Percentiles rank a stretch among this genome's conserved stretches.
phyloP scores from a whole-genome alignment of 2,888 invertebrate genomes.

The Psylliodes chrysocephalus region DNA sequence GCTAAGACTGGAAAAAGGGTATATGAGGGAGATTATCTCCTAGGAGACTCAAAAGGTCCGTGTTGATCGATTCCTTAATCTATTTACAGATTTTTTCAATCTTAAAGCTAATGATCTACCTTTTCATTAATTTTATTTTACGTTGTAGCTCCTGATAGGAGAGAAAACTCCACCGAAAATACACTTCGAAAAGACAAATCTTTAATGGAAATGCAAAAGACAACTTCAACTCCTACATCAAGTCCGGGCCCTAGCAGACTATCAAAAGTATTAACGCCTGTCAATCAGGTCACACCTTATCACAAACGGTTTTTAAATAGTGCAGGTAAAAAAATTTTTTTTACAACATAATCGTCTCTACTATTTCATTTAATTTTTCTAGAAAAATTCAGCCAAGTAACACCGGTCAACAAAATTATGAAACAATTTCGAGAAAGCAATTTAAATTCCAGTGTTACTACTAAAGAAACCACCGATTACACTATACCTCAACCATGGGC shows the following conservation, averaged over 20 bases:
- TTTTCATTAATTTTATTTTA: not conserved
- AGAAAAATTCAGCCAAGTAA: conserved; percentile 56
- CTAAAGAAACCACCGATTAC: conserved; percentile 40
- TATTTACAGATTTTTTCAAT: not conserved
- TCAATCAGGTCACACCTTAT: conserved; percentile 32
- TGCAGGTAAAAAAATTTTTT: conserved; percentile 27
- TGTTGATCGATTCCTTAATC: too few species aligned
- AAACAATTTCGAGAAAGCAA: conserved; percentile 55
- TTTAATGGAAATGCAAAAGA: not conserved
- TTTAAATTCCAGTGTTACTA: conserved; percentile 41
- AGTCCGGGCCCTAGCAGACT: conserved; percentile 14
- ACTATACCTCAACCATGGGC: conserved; percentile 37
- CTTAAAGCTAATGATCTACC: not conserved
- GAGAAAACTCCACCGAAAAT: conserved; percentile 6
- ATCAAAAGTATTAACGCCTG: conserved; percentile 36
- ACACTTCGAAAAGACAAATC: conserved; percentile 10
- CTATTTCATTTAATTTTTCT: conserved; percentile 5
- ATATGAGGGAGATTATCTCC: conserved; percentile 68
- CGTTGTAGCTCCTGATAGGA: conserved; percentile 18
- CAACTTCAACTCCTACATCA: not conserved
- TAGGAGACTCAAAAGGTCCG: conserved; percentile 68
- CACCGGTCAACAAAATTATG: conserved; percentile 60
- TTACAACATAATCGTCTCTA: not conserved
- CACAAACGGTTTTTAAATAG: conserved; percentile 34
- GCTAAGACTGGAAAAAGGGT: conserved; percentile 68